Evolutionary conservation across 2,113 vertebrate genomes (phyloP).

Genomic region (Halcyon malimbica): DNA sequence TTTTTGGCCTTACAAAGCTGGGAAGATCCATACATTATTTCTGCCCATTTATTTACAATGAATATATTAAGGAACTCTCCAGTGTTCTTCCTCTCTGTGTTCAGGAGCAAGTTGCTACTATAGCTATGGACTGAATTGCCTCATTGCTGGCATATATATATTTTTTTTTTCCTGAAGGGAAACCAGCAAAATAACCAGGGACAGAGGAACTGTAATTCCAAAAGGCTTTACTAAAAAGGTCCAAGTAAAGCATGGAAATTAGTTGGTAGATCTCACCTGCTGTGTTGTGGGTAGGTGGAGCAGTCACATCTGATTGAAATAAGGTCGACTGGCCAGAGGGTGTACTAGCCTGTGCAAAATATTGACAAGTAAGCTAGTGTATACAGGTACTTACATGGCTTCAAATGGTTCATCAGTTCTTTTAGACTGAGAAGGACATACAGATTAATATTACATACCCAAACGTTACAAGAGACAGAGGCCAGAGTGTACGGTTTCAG

Average conservation of each 20-base stretch:
- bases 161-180: not conserved
- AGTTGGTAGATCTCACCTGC: not conserved
- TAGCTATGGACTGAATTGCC: not conserved
- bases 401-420: not conserved
- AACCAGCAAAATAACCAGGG: not conserved
- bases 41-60: not conserved
- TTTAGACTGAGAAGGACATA: not conserved
- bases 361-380: not conserved
- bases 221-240: not conserved
- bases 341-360: not conserved
- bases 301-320: constrained; percentile 14
- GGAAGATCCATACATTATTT: not conserved
- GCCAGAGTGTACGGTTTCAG: not conserved
- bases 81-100: not conserved
- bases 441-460: not conserved
- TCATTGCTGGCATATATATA: not conserved
- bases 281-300: not conserved
- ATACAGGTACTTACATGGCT: not conserved
- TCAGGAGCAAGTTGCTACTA: not conserved
- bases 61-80: not conserved
- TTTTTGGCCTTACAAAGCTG: not conserved
- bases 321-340: not conserved
- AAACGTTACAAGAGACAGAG: not conserved
- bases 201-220: not conserved
- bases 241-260: not conserved